Base-by-base conservation (phyloP, 2,113 vertebrate species). In the Chelonoidis abingdonii region DNA sequence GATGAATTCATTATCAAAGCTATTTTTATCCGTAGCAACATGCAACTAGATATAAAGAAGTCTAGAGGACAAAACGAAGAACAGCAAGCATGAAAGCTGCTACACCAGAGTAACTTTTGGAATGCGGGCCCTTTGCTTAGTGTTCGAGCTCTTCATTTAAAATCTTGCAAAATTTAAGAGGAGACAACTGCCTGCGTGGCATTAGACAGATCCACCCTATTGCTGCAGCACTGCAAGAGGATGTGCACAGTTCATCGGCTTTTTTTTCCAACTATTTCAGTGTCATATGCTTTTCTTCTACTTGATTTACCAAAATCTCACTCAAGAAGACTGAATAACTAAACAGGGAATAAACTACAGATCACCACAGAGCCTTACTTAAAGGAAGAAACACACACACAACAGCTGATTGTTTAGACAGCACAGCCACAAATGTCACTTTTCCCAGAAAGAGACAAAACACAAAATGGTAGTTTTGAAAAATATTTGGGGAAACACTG, bases 21-120 rank as follows among this genome's bases (percentile, higher is more conserved):
- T 93, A 86, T 94, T 94, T 97, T 95, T 93, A 94, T 88, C 86
- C 86, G 65, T 4, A 91, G 21, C 92, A 91, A 92, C 52, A 41
- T 83, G 83, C 41, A 83, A 12, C 44, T 24, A 65, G 81, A 83
- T 41, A 83, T 80, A 72, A 91, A 80, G 56, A 69, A 93, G 78
- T 78, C 80, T 54, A 80, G 35, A 84, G 78, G 16, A 4, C 80
- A 41, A 84, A 69, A n/a, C 3, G 6, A 91, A 84, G 50, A 11
- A 3, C 6, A 89, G 38, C 17, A 72, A 91, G 13, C 1, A 8
- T 50, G 80, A 78, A 85, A 86, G 84, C 75, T 56, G 8, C 31
- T 87, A 24, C 41, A 38, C 5, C 84, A 75, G 87, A 27, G 16
- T 80, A 54, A 9, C 3, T 59, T 5, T 49, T 29, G n/a, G 44